Conservation (phyloP, 1,140 invertebrate species). For the Hypothenemus hampei region DNA sequence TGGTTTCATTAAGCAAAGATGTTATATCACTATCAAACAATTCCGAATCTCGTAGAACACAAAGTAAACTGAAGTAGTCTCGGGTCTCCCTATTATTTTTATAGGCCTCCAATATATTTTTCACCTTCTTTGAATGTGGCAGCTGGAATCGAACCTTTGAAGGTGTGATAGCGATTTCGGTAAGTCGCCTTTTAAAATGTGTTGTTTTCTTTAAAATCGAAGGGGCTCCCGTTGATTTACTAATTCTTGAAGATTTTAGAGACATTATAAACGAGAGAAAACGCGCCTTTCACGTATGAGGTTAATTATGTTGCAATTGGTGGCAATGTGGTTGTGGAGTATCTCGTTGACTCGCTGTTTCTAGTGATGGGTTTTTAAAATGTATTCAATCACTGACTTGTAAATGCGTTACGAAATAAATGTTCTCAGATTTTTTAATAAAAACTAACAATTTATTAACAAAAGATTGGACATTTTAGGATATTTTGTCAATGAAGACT, state of each 20-base stretch:
- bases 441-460: no score
- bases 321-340: no score
- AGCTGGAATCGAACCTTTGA: slow-evolving; percentile 41
- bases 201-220: slow-evolving; percentile 34
- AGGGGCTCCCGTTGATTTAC: slow-evolving; percentile 7
- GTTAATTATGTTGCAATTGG: no score
- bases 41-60: slow-evolving; percentile 38
- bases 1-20: slow-evolving; percentile 51
- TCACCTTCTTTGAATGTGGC: slow-evolving; percentile 39
- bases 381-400: no score
- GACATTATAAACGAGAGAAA: no score
- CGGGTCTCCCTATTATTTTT: slow-evolving; percentile 25
- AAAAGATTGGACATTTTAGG: no score
- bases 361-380: no score
- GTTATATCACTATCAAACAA: slow-evolving; percentile 55
- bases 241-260: neutral
- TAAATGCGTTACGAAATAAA: no score
- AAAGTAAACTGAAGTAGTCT: slow-evolving; percentile 41
- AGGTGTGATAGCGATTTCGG: slow-evolving; percentile 24
- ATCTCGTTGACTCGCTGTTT: no score
- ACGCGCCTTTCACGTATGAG: no score
- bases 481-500: no score
- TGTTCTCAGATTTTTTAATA: no score
- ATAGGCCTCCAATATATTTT: slow-evolving; percentile 35
- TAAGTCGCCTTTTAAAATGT: slow-evolving; percentile 29